phyloP scores from a whole-genome alignment of 2,797 vertebrate genomes.

The Artibeus lituratus region DNA sequence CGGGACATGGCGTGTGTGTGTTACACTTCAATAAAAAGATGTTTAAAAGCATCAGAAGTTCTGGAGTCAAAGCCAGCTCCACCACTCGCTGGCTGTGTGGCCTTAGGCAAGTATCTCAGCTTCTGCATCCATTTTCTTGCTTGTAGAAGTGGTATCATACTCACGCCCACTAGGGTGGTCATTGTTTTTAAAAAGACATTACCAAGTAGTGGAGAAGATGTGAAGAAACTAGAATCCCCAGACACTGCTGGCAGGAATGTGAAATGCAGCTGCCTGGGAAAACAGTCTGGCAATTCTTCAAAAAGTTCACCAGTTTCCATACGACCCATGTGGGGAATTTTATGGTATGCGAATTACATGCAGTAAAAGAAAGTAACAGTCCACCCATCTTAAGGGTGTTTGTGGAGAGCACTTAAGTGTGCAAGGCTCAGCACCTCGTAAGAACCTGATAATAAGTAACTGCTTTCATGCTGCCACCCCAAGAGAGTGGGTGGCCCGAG shows the following conservation, averaged over 20 bases:
- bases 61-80: neutral
- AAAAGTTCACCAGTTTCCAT: neutral
- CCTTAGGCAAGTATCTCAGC: neutral
- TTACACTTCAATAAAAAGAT: neutral
- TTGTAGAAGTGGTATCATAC: neutral
- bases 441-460: neutral
- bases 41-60: neutral
- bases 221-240: neutral
- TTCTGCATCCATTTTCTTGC: neutral
- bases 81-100: neutral
- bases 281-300: neutral
- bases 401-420: neutral
- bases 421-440: neutral
- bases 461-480: neutral
- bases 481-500: neutral
- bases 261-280: neutral
- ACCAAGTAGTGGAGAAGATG: neutral
- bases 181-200: neutral
- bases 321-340: neutral
- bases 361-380: neutral
- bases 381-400: neutral
- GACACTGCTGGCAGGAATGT: neutral
- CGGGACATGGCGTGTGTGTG: accelerated
- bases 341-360: neutral
- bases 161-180: neutral